These are phyloP conservation scores for Siderastrea siderea DNA, from an alignment of 92 coral and sea anemone species.

Conservation along the genomic window DNA sequence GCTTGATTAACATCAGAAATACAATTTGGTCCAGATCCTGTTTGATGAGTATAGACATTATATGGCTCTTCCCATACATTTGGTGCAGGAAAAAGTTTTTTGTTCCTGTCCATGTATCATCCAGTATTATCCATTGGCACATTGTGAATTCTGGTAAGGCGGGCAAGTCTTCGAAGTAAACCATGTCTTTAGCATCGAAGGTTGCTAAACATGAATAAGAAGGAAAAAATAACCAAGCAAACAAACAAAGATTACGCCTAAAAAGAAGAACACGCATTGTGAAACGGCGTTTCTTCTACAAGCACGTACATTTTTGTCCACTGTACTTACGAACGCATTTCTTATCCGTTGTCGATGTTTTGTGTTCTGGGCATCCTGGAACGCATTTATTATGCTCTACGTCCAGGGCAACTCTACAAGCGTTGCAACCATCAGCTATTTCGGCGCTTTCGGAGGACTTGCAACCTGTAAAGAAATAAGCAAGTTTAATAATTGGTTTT, in stretches of 20 bases:
- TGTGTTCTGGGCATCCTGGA: conserved; percentile 14
- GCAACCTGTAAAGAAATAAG: not conserved
- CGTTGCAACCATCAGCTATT: conserved; percentile 20
- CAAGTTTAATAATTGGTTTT: not conserved
- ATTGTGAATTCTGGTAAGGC: not conserved
- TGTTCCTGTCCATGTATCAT: not conserved
- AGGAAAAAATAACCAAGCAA: not conserved
- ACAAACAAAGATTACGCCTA: too few relatives aligned
- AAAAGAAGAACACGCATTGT: too few relatives aligned
- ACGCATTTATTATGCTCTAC: not conserved
- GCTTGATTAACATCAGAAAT: not conserved
- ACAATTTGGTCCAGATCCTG: not conserved
- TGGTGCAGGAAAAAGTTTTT: too few relatives aligned
- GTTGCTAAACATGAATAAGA: not conserved
- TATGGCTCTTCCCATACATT: too few relatives aligned
- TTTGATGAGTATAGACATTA: too few relatives aligned
- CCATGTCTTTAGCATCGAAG: not conserved
- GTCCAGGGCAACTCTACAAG: conserved; percentile 28
- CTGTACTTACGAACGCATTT: conserved; percentile 11
- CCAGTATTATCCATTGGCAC: conserved; percentile 6
- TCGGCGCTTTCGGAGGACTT: not conserved
- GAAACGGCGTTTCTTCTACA: too few relatives aligned
- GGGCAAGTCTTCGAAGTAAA: not conserved
- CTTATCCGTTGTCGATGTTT: conserved; percentile 11
- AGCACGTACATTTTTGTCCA: too few relatives aligned